Percentiles rank a stretch among this genome's conserved stretches.
These are phyloP conservation scores for Anisognathus igniventris DNA, from an alignment of 2,797 vertebrate species.

Conservation along the genomic window DNA sequence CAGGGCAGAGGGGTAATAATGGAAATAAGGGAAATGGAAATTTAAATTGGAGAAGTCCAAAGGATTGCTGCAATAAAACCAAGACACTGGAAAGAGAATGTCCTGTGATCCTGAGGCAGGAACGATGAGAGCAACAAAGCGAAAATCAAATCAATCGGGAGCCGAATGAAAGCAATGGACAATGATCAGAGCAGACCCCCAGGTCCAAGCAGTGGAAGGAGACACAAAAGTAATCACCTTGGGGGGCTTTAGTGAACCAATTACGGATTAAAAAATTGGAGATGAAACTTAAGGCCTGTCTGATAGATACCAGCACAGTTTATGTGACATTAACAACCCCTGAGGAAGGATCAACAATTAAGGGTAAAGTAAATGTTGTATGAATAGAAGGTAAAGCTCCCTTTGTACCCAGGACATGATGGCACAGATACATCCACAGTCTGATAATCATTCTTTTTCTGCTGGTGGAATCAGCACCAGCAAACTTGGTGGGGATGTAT, in stretches of 20 bases:
- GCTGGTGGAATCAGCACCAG: neutral
- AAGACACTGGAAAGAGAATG: neutral
- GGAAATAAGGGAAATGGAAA: neutral
- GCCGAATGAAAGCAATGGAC: neutral
- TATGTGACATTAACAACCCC: neutral
- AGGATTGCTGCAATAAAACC: neutral
- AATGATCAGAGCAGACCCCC: neutral
- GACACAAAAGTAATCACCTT: neutral
- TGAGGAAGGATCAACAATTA: neutral
- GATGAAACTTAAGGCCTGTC: neutral
- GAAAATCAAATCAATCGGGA: neutral
- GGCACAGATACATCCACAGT: neutral
- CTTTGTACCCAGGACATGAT: neutral
- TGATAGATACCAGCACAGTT: neutral
- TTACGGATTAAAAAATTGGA: neutral
- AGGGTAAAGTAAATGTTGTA: neutral
- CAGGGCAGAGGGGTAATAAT: neutral
- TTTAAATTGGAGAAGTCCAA: neutral
- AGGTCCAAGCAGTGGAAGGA: neutral
- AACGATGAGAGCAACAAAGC: neutral
- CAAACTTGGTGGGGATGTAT: neutral
- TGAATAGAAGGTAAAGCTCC: neutral
- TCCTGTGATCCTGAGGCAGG: neutral
- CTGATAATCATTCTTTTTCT: neutral
- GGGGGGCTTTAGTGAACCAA: neutral